Evolutionary conservation across 2,113 vertebrate genomes (phyloP).

Genomic region (Trichechus manatus): DNA sequence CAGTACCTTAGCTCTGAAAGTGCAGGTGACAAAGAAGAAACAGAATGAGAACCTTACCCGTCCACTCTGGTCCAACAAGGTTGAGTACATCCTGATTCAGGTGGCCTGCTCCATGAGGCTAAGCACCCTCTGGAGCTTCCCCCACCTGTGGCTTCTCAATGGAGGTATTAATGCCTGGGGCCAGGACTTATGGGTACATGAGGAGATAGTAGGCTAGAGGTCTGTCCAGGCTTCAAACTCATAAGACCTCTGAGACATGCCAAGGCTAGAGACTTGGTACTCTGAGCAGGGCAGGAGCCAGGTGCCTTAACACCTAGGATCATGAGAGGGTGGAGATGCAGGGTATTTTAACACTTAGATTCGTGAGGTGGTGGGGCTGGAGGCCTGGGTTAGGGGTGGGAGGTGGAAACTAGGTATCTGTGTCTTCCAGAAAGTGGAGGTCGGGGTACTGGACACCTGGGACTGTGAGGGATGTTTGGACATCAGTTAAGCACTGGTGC

Average conservation of each 20-base stretch:
- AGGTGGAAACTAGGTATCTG: not conserved
- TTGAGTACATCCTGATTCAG: constrained; percentile 91
- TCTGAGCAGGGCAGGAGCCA: not conserved
- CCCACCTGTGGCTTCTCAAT: constrained; percentile 65
- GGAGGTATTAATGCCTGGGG: constrained; percentile 59
- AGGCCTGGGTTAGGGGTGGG: too few species aligned
- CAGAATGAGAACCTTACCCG: constrained; percentile 38
- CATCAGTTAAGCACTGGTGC: not conserved
- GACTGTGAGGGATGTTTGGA: not conserved
- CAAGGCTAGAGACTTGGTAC: not conserved
- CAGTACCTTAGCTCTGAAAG: not conserved
- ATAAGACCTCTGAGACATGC: constrained; percentile 84
- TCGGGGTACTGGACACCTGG: not conserved
- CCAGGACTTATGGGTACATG: not conserved
- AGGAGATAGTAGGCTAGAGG: not conserved
- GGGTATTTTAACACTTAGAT: too few species aligned
- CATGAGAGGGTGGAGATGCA: not conserved
- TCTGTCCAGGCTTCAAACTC: constrained; percentile 86
- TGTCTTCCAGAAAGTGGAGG: not conserved
- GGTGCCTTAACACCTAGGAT: not conserved
- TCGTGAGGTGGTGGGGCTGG: not conserved
- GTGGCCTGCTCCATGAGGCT: constrained; percentile 90
- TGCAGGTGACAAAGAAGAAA: not conserved
- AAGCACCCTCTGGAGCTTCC: constrained; percentile 89
- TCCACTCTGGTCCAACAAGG: constrained; percentile 90